A percentile compares a stretch with the other conserved stretches of the same genome.
These are phyloP conservation scores for Rhea americana DNA, from an alignment of 2,113 vertebrate species.

Conservation along the genomic window DNA sequence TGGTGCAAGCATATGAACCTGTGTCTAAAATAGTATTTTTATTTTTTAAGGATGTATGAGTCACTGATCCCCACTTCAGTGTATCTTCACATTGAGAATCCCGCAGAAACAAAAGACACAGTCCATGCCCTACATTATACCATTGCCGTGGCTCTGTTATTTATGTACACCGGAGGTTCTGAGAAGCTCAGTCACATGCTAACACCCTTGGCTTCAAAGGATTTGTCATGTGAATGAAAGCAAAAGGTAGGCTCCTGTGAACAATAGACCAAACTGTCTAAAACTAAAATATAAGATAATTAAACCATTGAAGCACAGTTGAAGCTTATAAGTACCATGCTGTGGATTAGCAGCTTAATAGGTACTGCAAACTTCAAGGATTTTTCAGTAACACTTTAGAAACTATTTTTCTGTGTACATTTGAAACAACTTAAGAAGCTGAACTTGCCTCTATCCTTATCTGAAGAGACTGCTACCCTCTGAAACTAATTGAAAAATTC, in stretches of 20 bases:
- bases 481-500: conserved; percentile 11
- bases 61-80: background rate
- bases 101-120: background rate
- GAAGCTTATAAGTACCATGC: background rate
- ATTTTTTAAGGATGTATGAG: fast-evolving
- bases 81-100: background rate
- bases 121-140: background rate
- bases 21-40: background rate
- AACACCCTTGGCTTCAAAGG: background rate
- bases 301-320: background rate
- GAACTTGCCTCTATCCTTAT: background rate
- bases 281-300: conserved; percentile 26
- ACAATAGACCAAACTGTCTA: background rate
- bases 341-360: conserved; percentile 1
- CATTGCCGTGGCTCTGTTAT: background rate
- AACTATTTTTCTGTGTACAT: background rate
- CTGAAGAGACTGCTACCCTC: background rate
- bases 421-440: background rate
- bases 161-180: background rate
- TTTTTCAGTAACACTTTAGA: background rate
- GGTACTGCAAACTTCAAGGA: background rate
- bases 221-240: background rate
- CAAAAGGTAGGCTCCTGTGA: background rate
- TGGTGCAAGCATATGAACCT: background rate
- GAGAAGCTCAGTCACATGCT: background rate